phyloP scores from a whole-genome alignment of 2,797 vertebrate genomes.

The Apogon hyalosoma region DNA sequence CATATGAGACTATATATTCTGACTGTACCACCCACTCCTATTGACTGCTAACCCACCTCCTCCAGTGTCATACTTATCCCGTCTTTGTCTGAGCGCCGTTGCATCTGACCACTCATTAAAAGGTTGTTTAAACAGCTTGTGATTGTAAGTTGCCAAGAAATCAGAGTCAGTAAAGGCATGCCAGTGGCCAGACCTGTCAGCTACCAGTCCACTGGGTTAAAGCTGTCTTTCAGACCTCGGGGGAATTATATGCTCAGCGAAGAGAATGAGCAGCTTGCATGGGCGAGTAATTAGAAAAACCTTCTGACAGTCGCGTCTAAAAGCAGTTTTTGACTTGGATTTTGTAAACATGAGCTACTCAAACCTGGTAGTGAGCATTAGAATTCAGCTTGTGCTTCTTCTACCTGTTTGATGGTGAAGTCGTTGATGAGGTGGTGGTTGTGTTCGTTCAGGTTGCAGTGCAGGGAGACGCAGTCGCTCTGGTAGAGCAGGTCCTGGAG shows the following conservation, averaged over 20 bases:
- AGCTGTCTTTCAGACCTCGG: conserved; percentile 18
- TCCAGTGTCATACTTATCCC: too few relatives aligned
- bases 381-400: too few relatives aligned
- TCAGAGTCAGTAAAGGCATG: conserved; percentile 23
- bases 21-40: too few relatives aligned
- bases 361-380: too few relatives aligned
- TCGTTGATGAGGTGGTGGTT: conserved; percentile 99
- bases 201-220: conserved; percentile 20
- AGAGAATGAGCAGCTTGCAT: conserved; percentile 14
- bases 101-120: conserved; percentile 29
- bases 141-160: conserved; percentile 38
- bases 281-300: conserved; percentile 8
- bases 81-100: not conserved
- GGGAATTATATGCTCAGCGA: conserved; percentile 13
- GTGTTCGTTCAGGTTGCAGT: conserved; percentile 98
- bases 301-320: not conserved
- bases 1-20: too few relatives aligned
- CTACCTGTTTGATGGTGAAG: conserved; percentile 98
- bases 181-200: conserved; percentile 11
- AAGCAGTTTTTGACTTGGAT: conserved; percentile 4
- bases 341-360: not conserved
- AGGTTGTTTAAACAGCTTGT: conserved; percentile 38
- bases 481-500: conserved; percentile 98
- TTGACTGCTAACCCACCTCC: too few relatives aligned
- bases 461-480: conserved; percentile 97